Evolutionary conservation across 2,113 vertebrate genomes (phyloP).

Genomic region (Amazona vittata): DNA sequence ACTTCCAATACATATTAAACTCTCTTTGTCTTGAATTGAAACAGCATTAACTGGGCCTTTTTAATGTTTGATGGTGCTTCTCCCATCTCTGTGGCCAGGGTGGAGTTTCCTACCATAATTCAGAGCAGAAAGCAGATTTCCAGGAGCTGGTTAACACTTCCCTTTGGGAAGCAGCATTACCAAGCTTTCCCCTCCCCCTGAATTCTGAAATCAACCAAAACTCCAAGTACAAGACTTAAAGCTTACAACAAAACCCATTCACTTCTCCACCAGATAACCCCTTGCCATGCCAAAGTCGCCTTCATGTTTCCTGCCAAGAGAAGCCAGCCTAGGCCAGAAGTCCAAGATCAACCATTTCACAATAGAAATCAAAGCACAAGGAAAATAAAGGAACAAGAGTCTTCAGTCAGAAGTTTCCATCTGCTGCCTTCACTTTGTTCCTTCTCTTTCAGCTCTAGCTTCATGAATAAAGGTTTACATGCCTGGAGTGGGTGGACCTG

Average conservation of each 20-base stretch:
- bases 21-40: neutral
- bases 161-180: neutral
- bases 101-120: neutral
- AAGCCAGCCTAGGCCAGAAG: neutral
- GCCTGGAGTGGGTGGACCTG: neutral
- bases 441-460: neutral
- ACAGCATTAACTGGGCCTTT: neutral
- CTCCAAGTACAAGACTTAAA: neutral
- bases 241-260: neutral
- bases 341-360: slow-evolving; percentile 43
- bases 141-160: slow-evolving; percentile 27
- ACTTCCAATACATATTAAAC: neutral
- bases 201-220: slow-evolving; percentile 2
- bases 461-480: neutral
- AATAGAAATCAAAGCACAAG: slow-evolving; percentile 5
- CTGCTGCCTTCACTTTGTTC: neutral
- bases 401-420: slow-evolving; percentile 16
- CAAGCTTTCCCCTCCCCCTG: neutral
- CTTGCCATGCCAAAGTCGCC: neutral
- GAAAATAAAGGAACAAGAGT: neutral
- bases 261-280: neutral
- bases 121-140: neutral
- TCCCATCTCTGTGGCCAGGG: neutral
- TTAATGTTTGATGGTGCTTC: neutral
- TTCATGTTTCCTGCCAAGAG: neutral